Percentiles rank a stretch among this genome's conserved stretches.
Conservation (phyloP, 1,140 invertebrate species). For the Ceratina japonica region DNA sequence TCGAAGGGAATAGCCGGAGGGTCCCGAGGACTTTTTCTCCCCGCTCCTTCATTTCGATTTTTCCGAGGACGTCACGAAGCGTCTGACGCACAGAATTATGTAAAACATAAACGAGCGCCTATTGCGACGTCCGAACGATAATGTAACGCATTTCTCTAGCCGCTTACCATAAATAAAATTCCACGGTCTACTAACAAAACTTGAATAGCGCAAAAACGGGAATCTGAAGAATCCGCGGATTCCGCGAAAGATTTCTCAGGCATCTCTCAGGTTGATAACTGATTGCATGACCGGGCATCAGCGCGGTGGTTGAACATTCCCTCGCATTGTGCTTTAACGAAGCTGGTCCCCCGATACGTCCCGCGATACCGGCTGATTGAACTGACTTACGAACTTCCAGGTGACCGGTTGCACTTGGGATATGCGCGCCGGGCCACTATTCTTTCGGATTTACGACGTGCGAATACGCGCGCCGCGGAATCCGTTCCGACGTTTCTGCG, state of each 20-base stretch:
- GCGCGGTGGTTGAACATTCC: slow-evolving; percentile 38
- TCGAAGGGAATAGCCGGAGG: not conserved
- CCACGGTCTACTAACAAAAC: too few relatives aligned
- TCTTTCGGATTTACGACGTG: slow-evolving; percentile 47
- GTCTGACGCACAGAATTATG: too few relatives aligned
- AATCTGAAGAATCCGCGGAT: too few relatives aligned
- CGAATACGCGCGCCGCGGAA: slow-evolving; percentile 24
- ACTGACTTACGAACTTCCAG: slow-evolving; percentile 48
- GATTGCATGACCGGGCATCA: slow-evolving; percentile 38
- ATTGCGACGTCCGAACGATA: too few relatives aligned
- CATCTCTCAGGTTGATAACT: slow-evolving; percentile 23
- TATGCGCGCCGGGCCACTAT: slow-evolving; percentile 36
- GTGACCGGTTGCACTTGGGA: slow-evolving; percentile 41
- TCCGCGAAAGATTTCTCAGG: not conserved
- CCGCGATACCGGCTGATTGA: slow-evolving; percentile 41
- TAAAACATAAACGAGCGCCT: too few relatives aligned
- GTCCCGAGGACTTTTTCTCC: not conserved
- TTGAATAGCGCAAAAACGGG: too few relatives aligned
- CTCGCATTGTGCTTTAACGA: slow-evolving; percentile 45
- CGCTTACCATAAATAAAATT: too few relatives aligned
- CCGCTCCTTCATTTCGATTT: not conserved
- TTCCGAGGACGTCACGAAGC: not conserved
- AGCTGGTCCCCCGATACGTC: slow-evolving; percentile 42
- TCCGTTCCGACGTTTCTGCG: slow-evolving; percentile 47
- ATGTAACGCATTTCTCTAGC: too few relatives aligned